Percentiles rank a stretch among this genome's conserved stretches.
phyloP scores from a whole-genome alignment of 2,113 vertebrate species.

The Syngnathus scovelli region DNA sequence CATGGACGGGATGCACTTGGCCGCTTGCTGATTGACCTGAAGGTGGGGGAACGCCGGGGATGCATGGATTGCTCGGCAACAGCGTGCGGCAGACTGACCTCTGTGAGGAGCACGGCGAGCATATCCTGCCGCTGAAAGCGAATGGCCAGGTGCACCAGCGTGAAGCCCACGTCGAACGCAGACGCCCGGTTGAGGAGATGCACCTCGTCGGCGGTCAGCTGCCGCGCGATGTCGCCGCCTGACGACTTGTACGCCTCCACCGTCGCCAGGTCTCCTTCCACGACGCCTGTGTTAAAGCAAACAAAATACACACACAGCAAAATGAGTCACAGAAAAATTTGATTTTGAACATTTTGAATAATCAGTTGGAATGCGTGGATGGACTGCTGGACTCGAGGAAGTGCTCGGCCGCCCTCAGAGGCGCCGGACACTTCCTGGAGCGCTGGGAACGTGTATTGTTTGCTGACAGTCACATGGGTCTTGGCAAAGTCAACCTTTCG shows the following conservation, averaged over 20 bases:
- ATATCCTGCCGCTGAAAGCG: slow-evolving; percentile 98
- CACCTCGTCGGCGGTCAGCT: slow-evolving; percentile 90
- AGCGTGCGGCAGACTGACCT: slow-evolving; percentile 68
- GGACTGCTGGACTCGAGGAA: slow-evolving; percentile 38
- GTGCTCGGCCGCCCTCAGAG: slow-evolving; percentile 28
- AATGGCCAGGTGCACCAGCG: slow-evolving; percentile 92
- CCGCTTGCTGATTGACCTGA: slow-evolving; percentile 90
- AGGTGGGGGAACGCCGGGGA: too few species aligned
- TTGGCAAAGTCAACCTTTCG: too few species aligned
- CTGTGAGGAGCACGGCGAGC: slow-evolving; percentile 90
- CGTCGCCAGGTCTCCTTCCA: slow-evolving; percentile 90
- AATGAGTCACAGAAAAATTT: not conserved
- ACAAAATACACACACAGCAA: too few species aligned
- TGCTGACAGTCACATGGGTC: too few species aligned
- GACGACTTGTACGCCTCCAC: slow-evolving; percentile 94
- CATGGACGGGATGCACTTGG: slow-evolving; percentile 96
- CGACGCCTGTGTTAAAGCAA: slow-evolving; percentile 76
- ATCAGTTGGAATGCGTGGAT: too few species aligned
- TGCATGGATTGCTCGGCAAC: too few species aligned
- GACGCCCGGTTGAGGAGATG: slow-evolving; percentile 91
- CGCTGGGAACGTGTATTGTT: not conserved
- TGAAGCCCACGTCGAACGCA: slow-evolving; percentile 92
- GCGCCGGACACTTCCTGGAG: slow-evolving; percentile 11
- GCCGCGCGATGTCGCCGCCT: slow-evolving; percentile 90
- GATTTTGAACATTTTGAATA: too few species aligned